phyloP scores from a whole-genome alignment of 2,888 invertebrate species.

The Idaea biselata region DNA sequence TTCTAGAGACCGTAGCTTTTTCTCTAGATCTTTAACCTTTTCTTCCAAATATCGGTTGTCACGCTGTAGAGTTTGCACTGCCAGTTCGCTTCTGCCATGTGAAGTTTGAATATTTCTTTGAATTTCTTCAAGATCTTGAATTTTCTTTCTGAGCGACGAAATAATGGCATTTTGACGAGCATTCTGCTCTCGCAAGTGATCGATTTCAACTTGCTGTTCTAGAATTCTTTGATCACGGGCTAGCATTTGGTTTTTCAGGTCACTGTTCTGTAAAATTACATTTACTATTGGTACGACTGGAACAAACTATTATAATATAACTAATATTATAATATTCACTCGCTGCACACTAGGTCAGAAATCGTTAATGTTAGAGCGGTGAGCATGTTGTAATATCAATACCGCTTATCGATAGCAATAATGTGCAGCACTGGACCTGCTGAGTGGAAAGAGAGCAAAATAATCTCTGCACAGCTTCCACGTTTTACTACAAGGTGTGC shows the following conservation, averaged over 20 bases:
- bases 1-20: conserved; percentile 87
- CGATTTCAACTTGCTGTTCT: conserved; percentile 89
- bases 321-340: background rate
- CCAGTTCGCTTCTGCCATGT: conserved; percentile 84
- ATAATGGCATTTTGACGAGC: conserved; percentile 91
- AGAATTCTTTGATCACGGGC: conserved; percentile 85
- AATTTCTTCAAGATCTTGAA: conserved; percentile 88
- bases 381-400: too few species aligned
- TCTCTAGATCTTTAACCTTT: conserved; percentile 87
- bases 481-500: too few species aligned
- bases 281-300: background rate
- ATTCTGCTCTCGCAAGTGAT: conserved; percentile 89
- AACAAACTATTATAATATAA: background rate
- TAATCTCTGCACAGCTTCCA: too few species aligned
- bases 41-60: conserved; percentile 88
- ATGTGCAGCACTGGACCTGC: too few species aligned
- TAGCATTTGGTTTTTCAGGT: conserved; percentile 85
- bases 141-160: conserved; percentile 88
- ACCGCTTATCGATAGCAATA: too few species aligned
- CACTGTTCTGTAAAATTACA: conserved; percentile 81
- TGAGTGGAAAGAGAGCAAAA: too few species aligned
- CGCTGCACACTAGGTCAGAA: background rate
- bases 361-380: too few species aligned
- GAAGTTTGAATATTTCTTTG: conserved; percentile 84
- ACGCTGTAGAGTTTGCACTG: conserved; percentile 87